Conservation (phyloP, 2,113 vertebrate genomes). For the Mesoclemmys tuberculata region DNA sequence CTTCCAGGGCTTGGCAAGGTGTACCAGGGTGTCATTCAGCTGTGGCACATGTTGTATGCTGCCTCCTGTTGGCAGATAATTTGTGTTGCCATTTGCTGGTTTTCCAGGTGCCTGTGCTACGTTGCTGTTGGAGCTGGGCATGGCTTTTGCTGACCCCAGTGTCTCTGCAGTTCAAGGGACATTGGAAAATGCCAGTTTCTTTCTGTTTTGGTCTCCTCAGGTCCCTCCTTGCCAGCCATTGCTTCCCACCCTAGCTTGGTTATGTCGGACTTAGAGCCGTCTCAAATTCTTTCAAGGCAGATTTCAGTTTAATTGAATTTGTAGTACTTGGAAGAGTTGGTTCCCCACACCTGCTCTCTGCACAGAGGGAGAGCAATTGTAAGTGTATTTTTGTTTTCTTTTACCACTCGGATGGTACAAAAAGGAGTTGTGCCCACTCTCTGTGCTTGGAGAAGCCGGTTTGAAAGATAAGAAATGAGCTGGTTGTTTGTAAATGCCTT, state of each 20-base stretch:
- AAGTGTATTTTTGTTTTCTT: not conserved
- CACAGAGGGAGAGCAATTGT: too few species aligned
- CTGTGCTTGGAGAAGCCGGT: not conserved
- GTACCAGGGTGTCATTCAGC: accelerated
- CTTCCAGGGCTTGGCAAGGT: accelerated
- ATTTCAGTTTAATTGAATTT: not conserved
- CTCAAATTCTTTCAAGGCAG: not conserved
- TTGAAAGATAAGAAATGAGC: not conserved
- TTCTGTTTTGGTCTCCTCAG: not conserved
- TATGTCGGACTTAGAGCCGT: too few species aligned
- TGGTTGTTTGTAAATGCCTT: not conserved
- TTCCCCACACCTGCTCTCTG: not conserved
- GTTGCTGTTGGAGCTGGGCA: not conserved
- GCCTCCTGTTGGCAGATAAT: accelerated
- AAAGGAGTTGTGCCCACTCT: not conserved
- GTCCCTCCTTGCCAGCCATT: accelerated
- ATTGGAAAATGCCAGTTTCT: not conserved
- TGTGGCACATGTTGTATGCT: too few species aligned
- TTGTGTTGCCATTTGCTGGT: accelerated
- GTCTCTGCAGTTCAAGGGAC: not conserved
- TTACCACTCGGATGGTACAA: not conserved
- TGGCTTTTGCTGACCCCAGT: not conserved
- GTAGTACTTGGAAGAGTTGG: not conserved
- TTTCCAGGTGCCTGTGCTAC: not conserved
- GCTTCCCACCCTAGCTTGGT: not conserved